Conservation (phyloP, 2,888 invertebrate species). For the Odontomyia ornata region DNA sequence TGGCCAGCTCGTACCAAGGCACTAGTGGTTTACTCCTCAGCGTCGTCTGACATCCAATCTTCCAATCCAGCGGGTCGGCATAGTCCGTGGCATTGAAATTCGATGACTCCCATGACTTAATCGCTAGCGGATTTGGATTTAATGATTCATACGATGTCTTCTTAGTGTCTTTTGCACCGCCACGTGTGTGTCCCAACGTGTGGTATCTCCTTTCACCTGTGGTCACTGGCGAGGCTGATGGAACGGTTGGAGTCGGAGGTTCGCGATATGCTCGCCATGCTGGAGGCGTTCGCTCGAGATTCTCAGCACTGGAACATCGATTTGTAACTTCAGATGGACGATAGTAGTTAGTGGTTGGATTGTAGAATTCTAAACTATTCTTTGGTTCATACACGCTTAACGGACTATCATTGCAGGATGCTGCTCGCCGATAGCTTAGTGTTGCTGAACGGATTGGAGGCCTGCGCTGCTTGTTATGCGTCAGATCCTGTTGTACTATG, state of each 20-base stretch:
- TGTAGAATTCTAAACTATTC: conserved; percentile 53
- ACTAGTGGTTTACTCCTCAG: conserved; percentile 74
- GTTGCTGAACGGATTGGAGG: conserved; percentile 47
- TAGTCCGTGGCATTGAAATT: conserved; percentile 56
- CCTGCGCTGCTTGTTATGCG: conserved; percentile 48
- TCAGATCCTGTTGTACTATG: conserved; percentile 59
- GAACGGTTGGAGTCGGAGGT: neutral
- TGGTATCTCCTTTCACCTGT: conserved; percentile 57
- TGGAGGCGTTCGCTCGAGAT: conserved; percentile 55
- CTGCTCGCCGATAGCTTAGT: conserved; percentile 47
- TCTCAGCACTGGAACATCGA: conserved; percentile 61
- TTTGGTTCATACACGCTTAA: conserved; percentile 51
- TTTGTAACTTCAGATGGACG: conserved; percentile 57
- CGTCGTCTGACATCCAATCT: conserved; percentile 74
- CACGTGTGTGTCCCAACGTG: conserved; percentile 61
- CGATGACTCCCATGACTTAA: conserved; percentile 33
- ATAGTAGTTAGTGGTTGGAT: conserved; percentile 54
- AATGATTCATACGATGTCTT: conserved; percentile 10
- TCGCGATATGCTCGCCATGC: conserved; percentile 45
- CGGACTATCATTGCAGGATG: conserved; percentile 21
- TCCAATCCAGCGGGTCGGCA: conserved; percentile 69
- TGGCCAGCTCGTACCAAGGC: conserved; percentile 91
- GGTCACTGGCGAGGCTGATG: neutral
- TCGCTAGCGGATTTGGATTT: neutral
- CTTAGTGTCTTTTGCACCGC: conserved; percentile 2